These are phyloP conservation scores for Zoroaster sp. DNA, from an alignment of 53 echinoderm and acorn worm genomes.

Conservation along the genomic window DNA sequence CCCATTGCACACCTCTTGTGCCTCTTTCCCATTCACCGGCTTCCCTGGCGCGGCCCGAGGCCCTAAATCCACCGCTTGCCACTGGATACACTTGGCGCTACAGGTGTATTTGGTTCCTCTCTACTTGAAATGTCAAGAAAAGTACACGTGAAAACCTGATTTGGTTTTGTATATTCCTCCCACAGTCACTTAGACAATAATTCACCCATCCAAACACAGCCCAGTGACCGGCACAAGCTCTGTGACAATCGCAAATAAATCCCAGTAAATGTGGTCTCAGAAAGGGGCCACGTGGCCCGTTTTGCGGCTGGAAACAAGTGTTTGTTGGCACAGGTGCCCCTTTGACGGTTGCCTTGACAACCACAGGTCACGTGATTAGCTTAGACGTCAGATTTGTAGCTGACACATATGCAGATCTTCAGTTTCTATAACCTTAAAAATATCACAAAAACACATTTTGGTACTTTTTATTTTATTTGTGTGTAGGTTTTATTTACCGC, in stretches of 20 bases:
- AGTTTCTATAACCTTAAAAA: not conserved
- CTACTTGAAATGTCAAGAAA: not conserved
- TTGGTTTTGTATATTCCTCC: not conserved
- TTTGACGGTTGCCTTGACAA: slow-evolving; percentile 13
- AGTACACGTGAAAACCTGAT: not conserved
- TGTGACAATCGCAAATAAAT: not conserved
- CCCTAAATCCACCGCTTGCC: not conserved
- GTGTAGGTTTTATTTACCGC: not conserved
- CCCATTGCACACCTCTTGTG: not conserved
- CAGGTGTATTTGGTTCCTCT: not conserved
- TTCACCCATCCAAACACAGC: slow-evolving; percentile 33
- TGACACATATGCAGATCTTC: not conserved
- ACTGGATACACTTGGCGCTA: slow-evolving; percentile 18
- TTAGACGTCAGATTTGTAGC: not conserved
- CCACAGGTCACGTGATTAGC: slow-evolving; percentile 2
- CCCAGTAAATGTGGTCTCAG: slow-evolving; percentile 1
- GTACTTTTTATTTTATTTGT: not conserved
- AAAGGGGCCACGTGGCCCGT: slow-evolving; percentile 11
- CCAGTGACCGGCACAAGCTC: not conserved
- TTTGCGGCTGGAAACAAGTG: slow-evolving; percentile 1
- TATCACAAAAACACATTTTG: too few species aligned
- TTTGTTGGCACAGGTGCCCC: slow-evolving; percentile 41
- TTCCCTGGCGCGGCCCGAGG: not conserved
- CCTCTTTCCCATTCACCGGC: not conserved
- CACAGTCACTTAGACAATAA: slow-evolving; percentile 23